A percentile compares a stretch with the other conserved stretches of the same genome.
Evolutionary conservation across 2,888 invertebrate species (phyloP).

Genomic region (Prenolepis imparis): DNA sequence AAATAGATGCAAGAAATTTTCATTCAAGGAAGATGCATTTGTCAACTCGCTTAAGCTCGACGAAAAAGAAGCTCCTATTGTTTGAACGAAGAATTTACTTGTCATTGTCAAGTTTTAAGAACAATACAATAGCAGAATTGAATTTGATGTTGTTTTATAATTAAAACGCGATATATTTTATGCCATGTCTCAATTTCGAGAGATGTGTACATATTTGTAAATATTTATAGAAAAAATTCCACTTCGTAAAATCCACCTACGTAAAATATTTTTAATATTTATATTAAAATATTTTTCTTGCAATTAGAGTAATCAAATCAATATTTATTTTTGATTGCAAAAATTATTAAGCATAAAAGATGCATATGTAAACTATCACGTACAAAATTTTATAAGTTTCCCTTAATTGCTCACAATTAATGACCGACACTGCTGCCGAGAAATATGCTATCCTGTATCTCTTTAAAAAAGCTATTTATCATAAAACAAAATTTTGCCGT

Average conservation of each 20-base stretch:
- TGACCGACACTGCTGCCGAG: neutral
- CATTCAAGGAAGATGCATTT: neutral
- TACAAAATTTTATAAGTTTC: neutral
- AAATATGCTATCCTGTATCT: neutral
- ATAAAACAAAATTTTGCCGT: slow-evolving; percentile 38
- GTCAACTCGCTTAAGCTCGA: neutral
- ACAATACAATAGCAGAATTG: neutral
- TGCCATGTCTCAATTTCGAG: neutral
- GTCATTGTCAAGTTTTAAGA: neutral
- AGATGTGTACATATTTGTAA: neutral
- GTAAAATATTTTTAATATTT: neutral
- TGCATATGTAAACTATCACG: neutral
- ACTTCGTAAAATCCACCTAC: neutral
- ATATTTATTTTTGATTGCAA: slow-evolving; percentile 10
- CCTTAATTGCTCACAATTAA: neutral
- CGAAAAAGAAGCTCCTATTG: neutral
- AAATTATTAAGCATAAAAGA: neutral
- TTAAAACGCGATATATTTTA: neutral
- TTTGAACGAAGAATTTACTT: slow-evolving; percentile 1
- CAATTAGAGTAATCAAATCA: neutral
- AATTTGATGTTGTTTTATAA: slow-evolving; percentile 7
- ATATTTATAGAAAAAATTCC: neutral
- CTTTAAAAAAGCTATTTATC: slow-evolving; percentile 45
- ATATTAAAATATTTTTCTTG: too few species aligned
- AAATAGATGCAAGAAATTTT: neutral